Evolutionary conservation across 2,888 invertebrate species (phyloP), one percentile per base, ranked within the genome.

Genomic region (Tortricodes alternella): DNA sequence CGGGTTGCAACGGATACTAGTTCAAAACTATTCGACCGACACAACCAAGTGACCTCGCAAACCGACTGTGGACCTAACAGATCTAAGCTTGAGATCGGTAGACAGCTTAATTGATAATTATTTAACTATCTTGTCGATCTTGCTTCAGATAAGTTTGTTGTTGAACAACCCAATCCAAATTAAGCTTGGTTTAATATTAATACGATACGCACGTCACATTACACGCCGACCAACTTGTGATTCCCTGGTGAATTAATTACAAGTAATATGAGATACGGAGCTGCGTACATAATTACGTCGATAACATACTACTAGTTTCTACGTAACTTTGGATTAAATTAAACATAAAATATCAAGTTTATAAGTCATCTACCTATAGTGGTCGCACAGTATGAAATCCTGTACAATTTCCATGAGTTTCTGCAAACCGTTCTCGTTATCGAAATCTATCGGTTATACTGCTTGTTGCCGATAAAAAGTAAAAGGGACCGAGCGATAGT

Each of bases 291-390:
- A 39, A 9, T 39, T 39, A 23, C 21, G 8, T 23, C 62, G 60
- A 51, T 18, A 38, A 50, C 62, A 63, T 44, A 57, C 50, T 52
- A 65, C 48, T 66, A n/a, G n/a, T n/a, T n/a, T n/a, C n/a, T n/a
- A n/a, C n/a, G n/a, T n/a, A n/a, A n/a, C n/a, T n/a, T n/a, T n/a
- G n/a, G n/a, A n/a, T n/a, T n/a, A n/a, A n/a, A n/a, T n/a, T n/a
- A n/a, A n/a, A n/a, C n/a, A n/a, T n/a, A n/a, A n/a, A n/a, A n/a
- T n/a, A n/a, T n/a, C n/a, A n/a, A n/a, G n/a, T n/a, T n/a, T n/a
- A n/a, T n/a, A n/a, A n/a, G n/a, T n/a, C n/a, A n/a, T n/a, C n/a
- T n/a, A n/a, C n/a, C n/a, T n/a, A n/a, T n/a, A n/a, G n/a, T n/a
- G n/a, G n/a, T n/a, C n/a, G n/a, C n/a, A n/a, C n/a, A n/a, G n/a